Evolutionary conservation across 2,888 invertebrate species (phyloP), one percentile per base, ranked within the genome.

Genomic region (Serrognathus titanus): DNA sequence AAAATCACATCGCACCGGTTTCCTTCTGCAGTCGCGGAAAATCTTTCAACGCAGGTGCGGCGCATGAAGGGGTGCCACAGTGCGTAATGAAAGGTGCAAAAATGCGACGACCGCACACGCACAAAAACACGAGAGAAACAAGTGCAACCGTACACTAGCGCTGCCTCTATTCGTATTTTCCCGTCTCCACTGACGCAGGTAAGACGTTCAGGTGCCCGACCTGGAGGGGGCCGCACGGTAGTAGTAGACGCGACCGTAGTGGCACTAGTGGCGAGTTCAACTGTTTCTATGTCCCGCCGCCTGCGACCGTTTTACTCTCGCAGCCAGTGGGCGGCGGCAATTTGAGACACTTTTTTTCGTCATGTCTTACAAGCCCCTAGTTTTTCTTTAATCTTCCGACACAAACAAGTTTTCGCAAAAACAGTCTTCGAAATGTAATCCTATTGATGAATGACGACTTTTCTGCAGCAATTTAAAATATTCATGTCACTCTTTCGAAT

Each of bases 221-320:
- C 67, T 70, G 70, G 59, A 59, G 66, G 66, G 66, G 66, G 64
- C 58, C 61, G 59, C 66, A 71, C 72, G 67, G 72, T 71, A 72
- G 73, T 72, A 68, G 65, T 65, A 65, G 67, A 68, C 67, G 67
- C 71, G 69, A 68, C 70, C 71, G 71, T 71, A 74, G 60, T 73
- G 69, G 75, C 75, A 74, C 73, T 73, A 69, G 75, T 74, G 72
- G 75, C 75, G 72, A 71, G 70, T 70, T 74, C 73, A 71, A 71
- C 73, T 70, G 72, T 72, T 75, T 59, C 70, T 69, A 59, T 66
- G 66, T 62, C 53, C 59, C 53, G 60, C 60, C 58, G 61, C 58
- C 59, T 53, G 60, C 60, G 61, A 56, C 53, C 55, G 60, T 58
- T 51, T 53, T 52, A 55, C 40, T 50, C 36, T 11, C 13, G 53